Conservation (phyloP, 2,888 invertebrate species). For the Trichogramma evanescens region DNA sequence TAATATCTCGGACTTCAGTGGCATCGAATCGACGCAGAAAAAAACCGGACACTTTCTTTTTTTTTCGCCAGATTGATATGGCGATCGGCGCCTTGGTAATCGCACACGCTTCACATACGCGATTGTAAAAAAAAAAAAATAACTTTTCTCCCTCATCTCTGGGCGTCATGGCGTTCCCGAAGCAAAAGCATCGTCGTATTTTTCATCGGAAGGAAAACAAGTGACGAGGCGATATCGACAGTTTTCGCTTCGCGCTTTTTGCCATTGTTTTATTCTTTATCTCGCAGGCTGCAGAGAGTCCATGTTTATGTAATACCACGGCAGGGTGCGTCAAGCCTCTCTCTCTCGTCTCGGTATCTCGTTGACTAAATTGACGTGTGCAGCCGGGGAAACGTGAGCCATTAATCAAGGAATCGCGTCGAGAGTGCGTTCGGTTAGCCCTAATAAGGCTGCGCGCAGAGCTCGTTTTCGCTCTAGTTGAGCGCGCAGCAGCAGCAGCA, state of each 20-base stretch:
- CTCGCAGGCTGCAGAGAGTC: not conserved
- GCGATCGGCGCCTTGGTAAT: no score
- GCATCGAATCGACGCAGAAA: no score
- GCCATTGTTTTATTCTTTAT: not conserved
- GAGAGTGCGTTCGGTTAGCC: constrained; percentile 20
- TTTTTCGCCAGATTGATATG: no score
- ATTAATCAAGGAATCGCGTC: constrained; percentile 23
- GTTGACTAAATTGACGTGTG: not conserved
- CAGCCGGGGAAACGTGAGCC: constrained; percentile 4
- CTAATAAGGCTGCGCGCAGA: constrained; percentile 10
- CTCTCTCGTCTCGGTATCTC: not conserved
- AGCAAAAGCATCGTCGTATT: constrained; percentile 1
- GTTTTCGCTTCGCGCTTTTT: constrained; percentile 7
- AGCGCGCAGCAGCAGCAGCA: no score
- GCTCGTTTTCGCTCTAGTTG: no score
- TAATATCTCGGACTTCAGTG: no score
- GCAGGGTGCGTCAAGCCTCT: not conserved
- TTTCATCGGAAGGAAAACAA: constrained; percentile 17
- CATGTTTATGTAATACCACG: constrained; percentile 7
- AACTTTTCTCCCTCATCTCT: no score
- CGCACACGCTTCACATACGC: no score
- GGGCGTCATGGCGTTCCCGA: no score
- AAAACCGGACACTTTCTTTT: no score
- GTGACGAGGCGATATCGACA: constrained; percentile 18
- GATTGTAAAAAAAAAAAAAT: no score